Evolutionary conservation across 1,140 invertebrate species (phyloP).

Genomic region (Hycleus cichorii): DNA sequence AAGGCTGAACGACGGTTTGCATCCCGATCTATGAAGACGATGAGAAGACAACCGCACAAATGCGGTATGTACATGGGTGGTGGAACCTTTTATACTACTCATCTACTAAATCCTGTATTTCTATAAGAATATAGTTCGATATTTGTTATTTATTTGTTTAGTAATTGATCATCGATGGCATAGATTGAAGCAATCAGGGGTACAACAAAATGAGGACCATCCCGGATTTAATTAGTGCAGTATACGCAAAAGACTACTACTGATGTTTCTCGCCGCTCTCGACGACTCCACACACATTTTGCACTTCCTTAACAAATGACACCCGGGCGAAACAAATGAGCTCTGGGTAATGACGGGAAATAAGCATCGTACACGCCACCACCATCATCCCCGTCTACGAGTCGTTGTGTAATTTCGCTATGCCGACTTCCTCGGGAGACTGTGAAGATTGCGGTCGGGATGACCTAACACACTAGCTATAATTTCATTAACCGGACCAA

Average conservation of each 20-base stretch:
- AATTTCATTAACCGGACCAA: slow-evolving; percentile 21
- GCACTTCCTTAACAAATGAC: slow-evolving; percentile 16
- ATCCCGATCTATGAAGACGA: slow-evolving; percentile 18
- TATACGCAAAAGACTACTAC: no score
- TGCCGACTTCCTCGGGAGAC: slow-evolving; percentile 12
- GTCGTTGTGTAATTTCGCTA: slow-evolving; percentile 14
- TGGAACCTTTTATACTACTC: background rate
- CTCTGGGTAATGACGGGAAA: slow-evolving; percentile 15
- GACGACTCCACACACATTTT: slow-evolving; percentile 7
- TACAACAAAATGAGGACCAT: no score
- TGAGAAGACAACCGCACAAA: slow-evolving; percentile 1
- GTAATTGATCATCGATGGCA: no score
- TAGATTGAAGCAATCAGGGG: no score
- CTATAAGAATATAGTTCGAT: no score
- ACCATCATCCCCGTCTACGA: slow-evolving; percentile 1
- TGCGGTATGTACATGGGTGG: background rate
- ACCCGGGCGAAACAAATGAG: slow-evolving; percentile 15
- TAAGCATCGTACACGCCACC: slow-evolving; percentile 6
- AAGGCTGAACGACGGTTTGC: slow-evolving; percentile 26
- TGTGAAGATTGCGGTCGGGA: slow-evolving; percentile 20
- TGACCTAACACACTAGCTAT: slow-evolving; percentile 17
- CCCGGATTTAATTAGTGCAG: no score
- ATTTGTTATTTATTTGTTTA: no score
- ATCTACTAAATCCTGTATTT: background rate
- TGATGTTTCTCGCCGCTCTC: background rate